A percentile compares a stretch with the other conserved stretches of the same genome.
These are phyloP conservation scores for Brachypteracias leptosomus DNA, from an alignment of 2,113 vertebrate genomes.

Conservation along the genomic window DNA sequence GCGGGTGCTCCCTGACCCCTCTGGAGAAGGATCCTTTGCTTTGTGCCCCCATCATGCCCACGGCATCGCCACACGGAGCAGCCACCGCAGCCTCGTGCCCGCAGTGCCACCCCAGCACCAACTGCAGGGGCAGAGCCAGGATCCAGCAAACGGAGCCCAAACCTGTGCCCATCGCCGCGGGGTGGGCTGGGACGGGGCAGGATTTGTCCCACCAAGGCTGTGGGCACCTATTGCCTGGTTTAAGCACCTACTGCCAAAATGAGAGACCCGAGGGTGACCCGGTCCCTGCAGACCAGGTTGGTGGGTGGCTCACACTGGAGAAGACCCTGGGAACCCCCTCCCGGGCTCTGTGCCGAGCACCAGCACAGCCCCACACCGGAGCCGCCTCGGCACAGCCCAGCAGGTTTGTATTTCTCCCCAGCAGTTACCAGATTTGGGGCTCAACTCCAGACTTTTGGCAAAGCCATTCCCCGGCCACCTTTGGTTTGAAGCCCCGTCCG, in stretches of 20 bases:
- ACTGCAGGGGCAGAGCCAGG: background rate
- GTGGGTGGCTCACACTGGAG: background rate
- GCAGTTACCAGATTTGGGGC: rapidly evolving
- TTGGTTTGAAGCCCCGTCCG: background rate
- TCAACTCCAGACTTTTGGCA: background rate
- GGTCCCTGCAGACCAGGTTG: rapidly evolving
- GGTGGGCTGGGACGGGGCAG: rapidly evolving
- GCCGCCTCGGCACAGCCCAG: rapidly evolving
- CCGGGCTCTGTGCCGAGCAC: rapidly evolving
- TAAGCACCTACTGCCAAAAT: background rate
- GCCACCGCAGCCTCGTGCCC: rapidly evolving
- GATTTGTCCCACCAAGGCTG: background rate
- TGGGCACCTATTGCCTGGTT: rapidly evolving
- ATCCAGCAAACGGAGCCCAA: background rate
- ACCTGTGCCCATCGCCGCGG: too few species aligned
- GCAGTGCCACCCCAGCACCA: background rate
- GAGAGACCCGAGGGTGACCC: background rate
- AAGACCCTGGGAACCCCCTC: rapidly evolving
- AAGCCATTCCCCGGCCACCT: background rate
- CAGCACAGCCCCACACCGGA: background rate
- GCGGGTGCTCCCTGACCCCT: too few species aligned
- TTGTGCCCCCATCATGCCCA: too few species aligned
- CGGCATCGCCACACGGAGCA: background rate
- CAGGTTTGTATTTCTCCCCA: rapidly evolving
- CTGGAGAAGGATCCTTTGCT: too few species aligned